A percentile compares a stretch with the other conserved stretches of the same genome.
Conservation (phyloP, 2,797 vertebrate species). For the Iguana delicatissima region DNA sequence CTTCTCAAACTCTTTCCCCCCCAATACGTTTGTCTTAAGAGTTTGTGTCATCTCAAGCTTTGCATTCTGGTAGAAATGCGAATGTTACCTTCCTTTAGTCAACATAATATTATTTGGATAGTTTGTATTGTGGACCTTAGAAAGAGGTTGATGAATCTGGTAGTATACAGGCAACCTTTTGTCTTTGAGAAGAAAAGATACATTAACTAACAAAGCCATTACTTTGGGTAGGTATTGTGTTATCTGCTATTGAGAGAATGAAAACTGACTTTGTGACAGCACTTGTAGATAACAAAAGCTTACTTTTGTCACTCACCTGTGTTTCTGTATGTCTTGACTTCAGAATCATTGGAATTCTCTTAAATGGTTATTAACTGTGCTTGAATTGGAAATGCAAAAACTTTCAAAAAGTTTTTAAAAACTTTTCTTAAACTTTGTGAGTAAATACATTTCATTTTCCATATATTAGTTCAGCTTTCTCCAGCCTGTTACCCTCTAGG, state of each 20-base stretch:
- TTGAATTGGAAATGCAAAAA: background rate
- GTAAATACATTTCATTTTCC: slow-evolving; percentile 4
- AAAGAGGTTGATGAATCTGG: background rate
- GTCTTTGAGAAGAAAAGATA: background rate
- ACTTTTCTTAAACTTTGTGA: background rate
- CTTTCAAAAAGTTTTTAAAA: background rate
- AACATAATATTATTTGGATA: background rate
- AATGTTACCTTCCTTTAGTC: background rate
- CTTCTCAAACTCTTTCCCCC: background rate
- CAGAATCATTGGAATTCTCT: background rate
- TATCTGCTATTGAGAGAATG: background rate
- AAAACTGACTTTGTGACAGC: background rate
- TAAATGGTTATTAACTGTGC: background rate
- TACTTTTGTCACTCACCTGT: background rate
- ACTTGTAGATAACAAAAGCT: background rate
- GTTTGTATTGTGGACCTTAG: background rate
- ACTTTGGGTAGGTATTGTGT: background rate
- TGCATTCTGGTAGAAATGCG: background rate
- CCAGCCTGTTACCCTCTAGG: too few species aligned
- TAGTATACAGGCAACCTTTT: background rate
- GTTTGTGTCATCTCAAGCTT: background rate
- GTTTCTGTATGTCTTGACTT: background rate
- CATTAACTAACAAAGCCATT: background rate
- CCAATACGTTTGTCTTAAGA: too few species aligned
- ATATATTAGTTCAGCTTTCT: background rate